Evolutionary conservation across 2,888 invertebrate genomes (phyloP).

Genomic region (Pocota personata): DNA sequence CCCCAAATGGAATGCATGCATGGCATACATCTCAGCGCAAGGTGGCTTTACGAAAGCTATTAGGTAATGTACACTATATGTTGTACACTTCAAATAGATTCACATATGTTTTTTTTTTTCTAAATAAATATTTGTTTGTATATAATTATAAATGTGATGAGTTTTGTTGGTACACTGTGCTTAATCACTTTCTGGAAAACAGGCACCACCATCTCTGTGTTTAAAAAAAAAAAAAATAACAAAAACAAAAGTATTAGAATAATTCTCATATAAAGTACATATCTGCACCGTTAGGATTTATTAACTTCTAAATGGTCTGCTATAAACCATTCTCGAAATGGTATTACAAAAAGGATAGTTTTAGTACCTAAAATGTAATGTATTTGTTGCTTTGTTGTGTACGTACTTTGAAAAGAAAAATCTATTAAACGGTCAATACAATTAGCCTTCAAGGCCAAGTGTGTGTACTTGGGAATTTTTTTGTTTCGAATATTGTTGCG

Average conservation of each 20-base stretch:
- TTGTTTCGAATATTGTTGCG: conserved; percentile 14
- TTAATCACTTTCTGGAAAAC: background rate
- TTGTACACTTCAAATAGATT: conserved; percentile 13
- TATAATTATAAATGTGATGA: conserved; percentile 3
- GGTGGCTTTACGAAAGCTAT: conserved; percentile 82
- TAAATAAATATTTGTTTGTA: conserved; percentile 5
- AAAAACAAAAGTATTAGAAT: background rate
- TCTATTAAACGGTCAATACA: background rate
- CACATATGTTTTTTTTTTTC: background rate
- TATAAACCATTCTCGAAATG: background rate
- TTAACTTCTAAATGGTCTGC: background rate
- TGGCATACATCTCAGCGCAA: conserved; percentile 82
- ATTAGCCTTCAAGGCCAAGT: conserved; percentile 13
- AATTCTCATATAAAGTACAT: conserved; percentile 10
- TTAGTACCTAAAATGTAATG: no score
- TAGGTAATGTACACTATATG: conserved; percentile 78
- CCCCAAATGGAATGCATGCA: conserved; percentile 81
- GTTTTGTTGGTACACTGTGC: background rate
- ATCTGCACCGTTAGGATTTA: conserved; percentile 6
- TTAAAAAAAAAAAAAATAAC: background rate
- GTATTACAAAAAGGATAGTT: background rate
- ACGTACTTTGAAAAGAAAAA: background rate
- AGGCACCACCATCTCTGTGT: background rate
- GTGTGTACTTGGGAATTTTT: conserved; percentile 9
- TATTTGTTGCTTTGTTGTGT: conserved; percentile 12